phyloP scores from a whole-genome alignment of 2,797 vertebrate species.

The Scyliorhinus canicula region DNA sequence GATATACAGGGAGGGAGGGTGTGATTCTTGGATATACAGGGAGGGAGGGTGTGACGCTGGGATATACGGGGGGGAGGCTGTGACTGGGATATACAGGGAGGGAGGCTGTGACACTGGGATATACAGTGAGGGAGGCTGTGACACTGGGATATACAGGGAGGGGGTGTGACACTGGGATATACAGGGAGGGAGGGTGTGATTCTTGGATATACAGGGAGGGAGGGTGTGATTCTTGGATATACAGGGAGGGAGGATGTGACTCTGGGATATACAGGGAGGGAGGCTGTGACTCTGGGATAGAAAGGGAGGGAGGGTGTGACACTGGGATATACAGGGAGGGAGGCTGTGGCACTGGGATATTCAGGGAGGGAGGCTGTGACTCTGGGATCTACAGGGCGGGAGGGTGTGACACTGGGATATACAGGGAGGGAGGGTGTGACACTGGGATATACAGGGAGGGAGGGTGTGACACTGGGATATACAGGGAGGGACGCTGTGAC shows the following conservation, averaged over 20 bases:
- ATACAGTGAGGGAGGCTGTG: not conserved
- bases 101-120: not conserved
- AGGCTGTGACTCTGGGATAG: no score
- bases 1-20: not conserved
- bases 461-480: not conserved
- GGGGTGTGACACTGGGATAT: not conserved
- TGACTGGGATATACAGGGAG: no score
- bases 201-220: not conserved
- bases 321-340: not conserved
- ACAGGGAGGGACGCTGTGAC: not conserved
- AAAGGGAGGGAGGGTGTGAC: not conserved
- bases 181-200: not conserved
- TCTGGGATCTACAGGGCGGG: no score
- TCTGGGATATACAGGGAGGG: no score
- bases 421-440: not conserved
- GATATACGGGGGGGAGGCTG: no score
- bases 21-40: not conserved
- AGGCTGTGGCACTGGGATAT: not conserved
- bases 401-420: not conserved
- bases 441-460: no score
- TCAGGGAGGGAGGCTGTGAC: no score
- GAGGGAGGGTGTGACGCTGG: not conserved
- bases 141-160: no score
- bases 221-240: no score
- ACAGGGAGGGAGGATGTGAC: no score